Evolutionary conservation across 2,888 invertebrate species (phyloP), one percentile per base, ranked within the genome.

Genomic region (Caenorhabditis macrosperma): DNA sequence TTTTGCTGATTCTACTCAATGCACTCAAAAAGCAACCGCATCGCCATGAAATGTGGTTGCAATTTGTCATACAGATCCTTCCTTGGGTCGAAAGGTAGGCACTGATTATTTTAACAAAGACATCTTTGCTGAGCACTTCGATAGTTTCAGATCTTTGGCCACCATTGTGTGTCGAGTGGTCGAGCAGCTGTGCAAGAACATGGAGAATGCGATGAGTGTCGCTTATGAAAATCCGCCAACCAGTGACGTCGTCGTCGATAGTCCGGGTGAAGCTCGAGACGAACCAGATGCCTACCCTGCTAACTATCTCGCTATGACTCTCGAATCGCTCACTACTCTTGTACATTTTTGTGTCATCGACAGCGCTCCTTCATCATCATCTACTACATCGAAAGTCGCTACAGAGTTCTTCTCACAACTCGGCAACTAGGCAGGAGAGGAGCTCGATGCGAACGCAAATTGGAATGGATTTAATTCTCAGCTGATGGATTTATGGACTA

Each of bases 381-480:
- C 57, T 15, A 60, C 12, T n/a, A n/a, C n/a, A n/a, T n/a, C n/a
- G n/a, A n/a, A n/a, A n/a, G n/a, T n/a, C n/a, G n/a, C n/a, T n/a
- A n/a, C n/a, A n/a, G n/a, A n/a, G n/a, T n/a, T n/a, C n/a, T n/a
- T n/a, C n/a, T n/a, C n/a, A n/a, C n/a, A n/a, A n/a, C n/a, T n/a
- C n/a, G n/a, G n/a, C n/a, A n/a, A n/a, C 96, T 97, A 0, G 98
- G 98, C 10, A 99, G 95, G 94, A 95, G 95, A 0, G 97, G 97
- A 9, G 84, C 89, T 2, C 87, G 90, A 20, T 93, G 93, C 87
- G 90, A 91, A 80, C 87, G 77, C 10, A 63, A 77, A 35, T 78
- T 88, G 66, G 82, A 82, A 26, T 90, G 90, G 90, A 82, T 90
- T 26, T 84, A 88, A 61, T 90, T 90, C 85, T 64, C 78, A 10